Base-by-base conservation (phyloP, 2,113 vertebrate genomes). In the Calidris pygmaea region DNA sequence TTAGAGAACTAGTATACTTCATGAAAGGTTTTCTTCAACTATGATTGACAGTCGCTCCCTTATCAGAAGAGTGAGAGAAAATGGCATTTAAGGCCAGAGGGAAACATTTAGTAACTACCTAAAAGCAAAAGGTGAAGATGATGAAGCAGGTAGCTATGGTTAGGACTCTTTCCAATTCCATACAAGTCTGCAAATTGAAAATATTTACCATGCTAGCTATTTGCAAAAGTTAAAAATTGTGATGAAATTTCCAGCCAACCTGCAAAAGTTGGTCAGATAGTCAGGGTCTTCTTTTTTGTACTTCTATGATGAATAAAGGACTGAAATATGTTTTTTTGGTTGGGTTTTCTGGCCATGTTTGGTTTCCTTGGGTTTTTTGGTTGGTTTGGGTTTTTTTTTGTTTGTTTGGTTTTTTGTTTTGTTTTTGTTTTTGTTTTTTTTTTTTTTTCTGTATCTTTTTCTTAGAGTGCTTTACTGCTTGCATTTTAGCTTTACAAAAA, bases 401-500 rank as follows among this genome's bases (percentile, higher is more conserved):
- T n/a, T n/a, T n/a, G n/a, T n/a, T n/a, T n/a, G n/a, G n/a, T n/a
- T n/a, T n/a, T 13, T 58, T 32, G 55, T 14, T 7, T 53, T 17
- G 9, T 12, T 41, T 41, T 41, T 41, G 12, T 41, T 41, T 12
- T 13, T 41, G 13, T 41, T 14, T 14, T 41, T 41, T 58, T 12
- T 22, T 21, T 34, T 29, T 41, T 30, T 43, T 47, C 45, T 22
- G 11, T 22, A 53, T 53, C 26, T 29, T 62, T 26, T 10, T 5
- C 6, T 15, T 20, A 19, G 45, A 34, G 22, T 39, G 53, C 66
- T 80, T 83, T 63, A 41, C 16, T 73, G 48, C 17, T n/a, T 85
- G 29, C 11, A 27, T 68, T 89, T 91, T 76, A 65, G 9, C 20
- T 59, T 79, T 48, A 76, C 62, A 24, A 86, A 90, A 94, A 90